phyloP scores from a whole-genome alignment of 2,888 invertebrate species.

The Conops quadrifasciatus region DNA sequence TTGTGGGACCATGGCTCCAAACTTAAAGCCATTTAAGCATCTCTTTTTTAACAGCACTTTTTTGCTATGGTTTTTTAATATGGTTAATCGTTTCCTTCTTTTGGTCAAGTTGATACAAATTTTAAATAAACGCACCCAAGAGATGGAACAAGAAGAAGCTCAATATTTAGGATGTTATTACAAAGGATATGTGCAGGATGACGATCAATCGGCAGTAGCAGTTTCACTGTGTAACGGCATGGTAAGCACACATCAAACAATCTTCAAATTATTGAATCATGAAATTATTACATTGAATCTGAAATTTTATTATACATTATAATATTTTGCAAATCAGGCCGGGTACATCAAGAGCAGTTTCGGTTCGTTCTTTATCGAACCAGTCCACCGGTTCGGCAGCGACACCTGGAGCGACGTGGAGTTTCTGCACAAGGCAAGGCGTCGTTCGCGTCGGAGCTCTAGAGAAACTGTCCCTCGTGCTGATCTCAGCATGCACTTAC shows the following conservation, averaged over 20 bases:
- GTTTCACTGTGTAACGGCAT: slow-evolving; percentile 81
- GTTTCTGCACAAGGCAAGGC: slow-evolving; percentile 67
- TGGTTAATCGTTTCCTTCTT: not conserved
- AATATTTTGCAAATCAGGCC: too few relatives aligned
- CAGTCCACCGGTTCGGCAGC: slow-evolving; percentile 68
- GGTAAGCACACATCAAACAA: slow-evolving; percentile 67
- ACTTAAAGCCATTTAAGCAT: too few relatives aligned
- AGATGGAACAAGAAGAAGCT: slow-evolving; percentile 52
- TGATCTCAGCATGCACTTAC: slow-evolving; percentile 52
- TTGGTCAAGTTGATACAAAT: slow-evolving; percentile 67
- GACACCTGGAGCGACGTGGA: slow-evolving; percentile 62
- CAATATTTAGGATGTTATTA: slow-evolving; percentile 74
- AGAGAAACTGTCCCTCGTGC: slow-evolving; percentile 57
- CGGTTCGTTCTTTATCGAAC: slow-evolving; percentile 75
- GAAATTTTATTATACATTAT: too few relatives aligned
- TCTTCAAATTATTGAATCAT: too few relatives aligned
- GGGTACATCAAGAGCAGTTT: slow-evolving; percentile 75
- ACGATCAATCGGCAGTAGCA: slow-evolving; percentile 72
- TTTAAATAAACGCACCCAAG: slow-evolving; percentile 66
- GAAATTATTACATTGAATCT: too few relatives aligned
- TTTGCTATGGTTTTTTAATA: not conserved
- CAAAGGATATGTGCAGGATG: slow-evolving; percentile 73
- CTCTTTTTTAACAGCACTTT: too few relatives aligned
- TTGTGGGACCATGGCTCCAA: too few relatives aligned
- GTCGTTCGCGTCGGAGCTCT: slow-evolving; percentile 57